These are phyloP conservation scores for Carpatolechia fugitivella DNA, from an alignment of 2,888 invertebrate genomes.

Conservation along the genomic window DNA sequence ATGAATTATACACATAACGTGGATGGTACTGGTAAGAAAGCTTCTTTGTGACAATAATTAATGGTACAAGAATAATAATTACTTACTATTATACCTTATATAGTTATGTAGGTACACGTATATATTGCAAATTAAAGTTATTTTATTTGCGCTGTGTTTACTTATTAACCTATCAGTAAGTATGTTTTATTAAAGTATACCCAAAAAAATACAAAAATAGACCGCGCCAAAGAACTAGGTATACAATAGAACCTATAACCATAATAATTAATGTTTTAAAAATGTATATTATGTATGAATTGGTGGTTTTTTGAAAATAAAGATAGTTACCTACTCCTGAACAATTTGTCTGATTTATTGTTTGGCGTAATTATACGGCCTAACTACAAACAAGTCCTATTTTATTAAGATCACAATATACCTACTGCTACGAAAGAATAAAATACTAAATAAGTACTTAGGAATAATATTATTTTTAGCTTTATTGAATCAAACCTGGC, in stretches of 20 bases:
- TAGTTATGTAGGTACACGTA: no score
- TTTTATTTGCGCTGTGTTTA: no score
- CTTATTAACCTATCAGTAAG: no score
- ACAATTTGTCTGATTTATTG: slow-evolving; percentile 61
- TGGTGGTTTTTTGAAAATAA: slow-evolving; percentile 74
- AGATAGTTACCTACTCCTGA: slow-evolving; percentile 75
- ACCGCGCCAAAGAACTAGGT: slow-evolving; percentile 35
- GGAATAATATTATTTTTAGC: no score
- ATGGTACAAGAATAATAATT: no score
- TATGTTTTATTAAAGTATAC: not conserved
- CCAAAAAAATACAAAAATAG: not conserved
- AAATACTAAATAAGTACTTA: not conserved
- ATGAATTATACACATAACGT: no score
- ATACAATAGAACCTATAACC: slow-evolving; percentile 55
- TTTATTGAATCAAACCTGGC: no score
- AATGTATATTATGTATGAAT: slow-evolving; percentile 57
- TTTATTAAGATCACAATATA: not conserved
- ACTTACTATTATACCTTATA: no score
- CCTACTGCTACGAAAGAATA: not conserved
- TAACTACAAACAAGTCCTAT: not conserved
- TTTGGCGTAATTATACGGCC: not conserved
- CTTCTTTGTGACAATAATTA: not conserved
- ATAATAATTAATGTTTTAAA: slow-evolving; percentile 61
- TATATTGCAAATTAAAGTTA: no score
- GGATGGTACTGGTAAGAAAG: no score